A percentile compares a stretch with the other conserved stretches of the same genome.
Conservation (phyloP, 1,140 invertebrate species). For the Amyelois transitella region DNA sequence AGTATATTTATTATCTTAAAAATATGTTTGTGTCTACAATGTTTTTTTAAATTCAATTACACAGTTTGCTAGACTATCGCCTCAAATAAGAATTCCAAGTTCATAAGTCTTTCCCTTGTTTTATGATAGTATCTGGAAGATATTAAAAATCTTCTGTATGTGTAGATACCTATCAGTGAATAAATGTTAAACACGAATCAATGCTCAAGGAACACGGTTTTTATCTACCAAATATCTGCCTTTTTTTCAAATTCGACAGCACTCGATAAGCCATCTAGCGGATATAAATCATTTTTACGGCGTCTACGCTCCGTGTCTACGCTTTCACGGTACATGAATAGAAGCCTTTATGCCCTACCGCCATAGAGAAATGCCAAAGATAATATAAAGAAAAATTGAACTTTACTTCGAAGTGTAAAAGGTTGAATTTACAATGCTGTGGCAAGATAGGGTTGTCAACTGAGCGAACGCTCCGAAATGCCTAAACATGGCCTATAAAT, state of each 20-base stretch:
- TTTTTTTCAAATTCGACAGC: slow-evolving; percentile 34
- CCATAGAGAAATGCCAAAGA: slow-evolving; percentile 20
- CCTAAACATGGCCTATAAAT: slow-evolving; percentile 47
- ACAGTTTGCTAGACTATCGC: too few relatives aligned
- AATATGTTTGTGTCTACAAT: too few relatives aligned
- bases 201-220: slow-evolving; percentile 6
- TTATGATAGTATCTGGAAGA: too few relatives aligned
- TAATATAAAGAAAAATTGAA: neutral
- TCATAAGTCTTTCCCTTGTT: too few relatives aligned
- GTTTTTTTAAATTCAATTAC: too few relatives aligned
- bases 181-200: slow-evolving; percentile 8
- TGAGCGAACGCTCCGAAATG: slow-evolving; percentile 28
- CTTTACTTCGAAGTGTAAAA: slow-evolving; percentile 9
- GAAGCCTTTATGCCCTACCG: slow-evolving; percentile 40
- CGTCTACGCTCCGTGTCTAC: slow-evolving; percentile 36
- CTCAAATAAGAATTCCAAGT: too few relatives aligned
- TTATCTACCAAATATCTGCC: slow-evolving; percentile 39
- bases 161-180: neutral
- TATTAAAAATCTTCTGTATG: too few relatives aligned
- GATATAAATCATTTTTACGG: slow-evolving; percentile 63
- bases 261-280: slow-evolving; percentile 43
- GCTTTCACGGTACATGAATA: slow-evolving; percentile 50
- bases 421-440: slow-evolving; percentile 7
- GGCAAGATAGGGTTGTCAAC: slow-evolving; percentile 13
- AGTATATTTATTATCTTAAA: too few relatives aligned